A percentile compares a stretch with the other conserved stretches of the same genome.
Evolutionary conservation across 1,140 invertebrate genomes (phyloP).

Genomic region (Drosophila busckii): DNA sequence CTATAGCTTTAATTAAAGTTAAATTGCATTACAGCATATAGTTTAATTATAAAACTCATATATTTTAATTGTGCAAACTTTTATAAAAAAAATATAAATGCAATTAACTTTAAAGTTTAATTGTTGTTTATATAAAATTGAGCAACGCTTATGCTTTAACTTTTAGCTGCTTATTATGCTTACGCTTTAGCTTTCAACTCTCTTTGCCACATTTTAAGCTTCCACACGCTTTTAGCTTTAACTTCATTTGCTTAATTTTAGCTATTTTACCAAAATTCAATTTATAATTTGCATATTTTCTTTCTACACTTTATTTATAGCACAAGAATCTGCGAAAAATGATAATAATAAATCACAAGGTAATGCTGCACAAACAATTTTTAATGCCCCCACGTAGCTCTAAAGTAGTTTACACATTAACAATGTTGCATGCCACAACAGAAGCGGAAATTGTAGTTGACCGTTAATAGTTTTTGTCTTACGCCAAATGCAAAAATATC

Average conservation of each 20-base stretch:
- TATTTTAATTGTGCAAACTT: no score
- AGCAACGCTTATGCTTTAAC: no score
- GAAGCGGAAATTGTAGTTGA: constrained; percentile 44
- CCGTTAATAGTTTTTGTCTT: constrained; percentile 9
- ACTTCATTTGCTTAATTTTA: constrained; percentile 3
- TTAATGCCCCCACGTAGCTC: no score
- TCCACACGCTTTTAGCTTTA: constrained; percentile 7
- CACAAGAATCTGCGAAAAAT: constrained; percentile 78
- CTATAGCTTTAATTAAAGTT: no score
- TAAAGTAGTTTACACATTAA: neutral
- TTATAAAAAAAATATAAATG: no score
- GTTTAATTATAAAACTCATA: no score
- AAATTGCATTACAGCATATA: no score
- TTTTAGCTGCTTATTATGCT: no score
- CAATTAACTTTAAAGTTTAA: no score
- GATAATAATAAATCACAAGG: constrained; percentile 78
- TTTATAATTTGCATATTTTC: constrained; percentile 42
- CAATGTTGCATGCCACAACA: constrained; percentile 21
- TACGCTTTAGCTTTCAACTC: constrained; percentile 5
- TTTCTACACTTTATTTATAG: constrained; percentile 73
- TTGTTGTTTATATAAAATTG: no score
- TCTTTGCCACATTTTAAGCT: constrained; percentile 7
- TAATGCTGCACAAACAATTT: constrained; percentile 35
- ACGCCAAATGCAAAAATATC: constrained; percentile 62
- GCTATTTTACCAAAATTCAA: constrained; percentile 8